Conservation (phyloP, 2,888 invertebrate species). For the Drosophila lacicola region DNA sequence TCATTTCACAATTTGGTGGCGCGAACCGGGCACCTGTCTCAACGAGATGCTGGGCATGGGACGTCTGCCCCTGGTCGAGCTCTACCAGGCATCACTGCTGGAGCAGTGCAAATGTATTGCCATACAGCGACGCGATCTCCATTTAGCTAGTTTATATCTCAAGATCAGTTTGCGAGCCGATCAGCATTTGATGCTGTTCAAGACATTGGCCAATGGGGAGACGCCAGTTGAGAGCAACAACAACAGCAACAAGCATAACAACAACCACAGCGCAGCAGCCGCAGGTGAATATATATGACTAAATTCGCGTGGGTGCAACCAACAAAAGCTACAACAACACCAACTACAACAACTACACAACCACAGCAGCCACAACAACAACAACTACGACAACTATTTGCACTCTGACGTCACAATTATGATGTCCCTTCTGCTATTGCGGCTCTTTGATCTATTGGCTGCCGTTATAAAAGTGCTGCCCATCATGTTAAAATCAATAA, state of each 20-base stretch:
- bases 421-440: slow-evolving; percentile 35
- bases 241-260: slow-evolving; percentile 34
- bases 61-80: slow-evolving; percentile 68
- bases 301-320: slow-evolving; percentile 63
- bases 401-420: slow-evolving; percentile 23
- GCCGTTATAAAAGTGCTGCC: slow-evolving; percentile 56
- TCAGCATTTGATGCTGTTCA: slow-evolving; percentile 35
- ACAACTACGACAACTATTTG: slow-evolving; percentile 24
- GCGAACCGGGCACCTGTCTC: slow-evolving; percentile 82
- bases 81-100: slow-evolving; percentile 76
- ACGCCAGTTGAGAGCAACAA: slow-evolving; percentile 42
- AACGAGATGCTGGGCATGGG: slow-evolving; percentile 83
- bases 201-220: slow-evolving; percentile 34
- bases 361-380: slow-evolving; percentile 15
- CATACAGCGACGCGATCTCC: slow-evolving; percentile 73
- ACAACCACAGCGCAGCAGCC: slow-evolving; percentile 50
- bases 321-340: slow-evolving; percentile 45
- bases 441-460: slow-evolving; percentile 39
- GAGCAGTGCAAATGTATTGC: slow-evolving; percentile 82
- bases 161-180: slow-evolving; percentile 72
- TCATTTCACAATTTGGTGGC: slow-evolving; percentile 82
- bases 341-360: slow-evolving; percentile 32
- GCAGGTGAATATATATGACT: slow-evolving; percentile 83
- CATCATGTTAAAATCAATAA: slow-evolving; percentile 61
- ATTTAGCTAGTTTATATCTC: slow-evolving; percentile 79